A percentile compares a stretch with the other conserved stretches of the same genome.
These are phyloP conservation scores for Sthenelais limicola DNA, from an alignment of 2,888 invertebrate genomes.

Conservation along the genomic window DNA sequence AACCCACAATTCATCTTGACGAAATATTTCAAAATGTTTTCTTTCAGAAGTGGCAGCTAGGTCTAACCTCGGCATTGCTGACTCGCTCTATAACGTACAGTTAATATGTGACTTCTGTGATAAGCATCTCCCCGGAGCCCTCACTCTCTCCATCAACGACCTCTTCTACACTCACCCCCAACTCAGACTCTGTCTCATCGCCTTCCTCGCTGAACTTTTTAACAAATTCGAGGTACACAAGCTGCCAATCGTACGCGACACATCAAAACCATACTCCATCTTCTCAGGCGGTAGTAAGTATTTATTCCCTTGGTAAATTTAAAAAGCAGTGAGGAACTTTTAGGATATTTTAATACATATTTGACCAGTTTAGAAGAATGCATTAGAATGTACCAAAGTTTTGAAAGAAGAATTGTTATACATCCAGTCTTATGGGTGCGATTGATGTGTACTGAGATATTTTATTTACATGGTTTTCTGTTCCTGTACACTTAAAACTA, in stretches of 20 bases:
- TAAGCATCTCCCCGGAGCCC: conserved; percentile 87
- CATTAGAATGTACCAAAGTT: too few relatives aligned
- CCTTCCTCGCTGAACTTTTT: conserved; percentile 94
- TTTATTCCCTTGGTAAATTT: too few relatives aligned
- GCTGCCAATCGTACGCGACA: conserved; percentile 33
- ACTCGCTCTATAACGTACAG: conserved; percentile 92
- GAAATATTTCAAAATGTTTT: too few relatives aligned
- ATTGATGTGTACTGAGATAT: too few relatives aligned
- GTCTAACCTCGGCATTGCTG: conserved; percentile 84
- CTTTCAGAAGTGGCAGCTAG: conserved; percentile 73
- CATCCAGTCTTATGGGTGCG: too few relatives aligned
- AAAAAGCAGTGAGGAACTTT: too few relatives aligned
- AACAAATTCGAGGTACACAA: conserved; percentile 92
- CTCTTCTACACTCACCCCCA: conserved; percentile 94
- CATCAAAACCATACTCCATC: conserved; percentile 22
- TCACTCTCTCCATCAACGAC: conserved; percentile 96
- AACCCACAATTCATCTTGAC: too few relatives aligned
- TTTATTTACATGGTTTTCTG: too few relatives aligned
- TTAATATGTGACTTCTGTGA: conserved; percentile 90
- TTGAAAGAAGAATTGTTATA: too few relatives aligned
- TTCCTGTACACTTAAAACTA: too few relatives aligned
- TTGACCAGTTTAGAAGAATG: too few relatives aligned
- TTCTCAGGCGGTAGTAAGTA: not conserved
- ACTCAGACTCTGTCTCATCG: conserved; percentile 83
- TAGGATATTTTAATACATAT: too few relatives aligned